Evolutionary conservation across 1,140 invertebrate species (phyloP), one percentile per base, ranked within the genome.

Genomic region (Hylaeus volcanicus): DNA sequence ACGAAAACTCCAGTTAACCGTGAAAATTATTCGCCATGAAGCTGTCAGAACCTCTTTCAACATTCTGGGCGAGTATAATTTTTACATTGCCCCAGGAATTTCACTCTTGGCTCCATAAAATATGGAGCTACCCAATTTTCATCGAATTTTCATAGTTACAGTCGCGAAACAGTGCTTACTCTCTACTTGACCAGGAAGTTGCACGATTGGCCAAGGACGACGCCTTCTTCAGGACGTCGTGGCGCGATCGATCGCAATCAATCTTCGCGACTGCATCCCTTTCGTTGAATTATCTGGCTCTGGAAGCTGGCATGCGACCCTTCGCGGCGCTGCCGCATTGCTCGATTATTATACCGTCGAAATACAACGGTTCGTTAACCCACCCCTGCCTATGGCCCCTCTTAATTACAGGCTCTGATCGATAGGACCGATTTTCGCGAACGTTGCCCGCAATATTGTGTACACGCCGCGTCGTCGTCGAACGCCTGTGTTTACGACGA

Each of bases 271-370:
- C 60, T 82, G 80, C 61, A 75, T 86, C 75, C 64, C 70, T 68
- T 76, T 51, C 78, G 63, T 60, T 68, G 70, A n/a, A 78, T 84
- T 84, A 82, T 84, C 85, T 84, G 69, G 39, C 55, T 45, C n/a
- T 56, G 75, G 53, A 39, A 69, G 80, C 73, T 56, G 68, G 72
- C 68, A 48, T 61, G 72, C 71, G 41, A 56, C 75, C 61, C 71
- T 75, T 66, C 80, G 39, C 63, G 58, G 41, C 56, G 2, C n/a
- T 58, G 58, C 63, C 60, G 61, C 80, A 86, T 64, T 76, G 85
- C 80, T 86, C 85, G 85, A 80, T 86, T 86, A 86, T 86, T 86
- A 83, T 64, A 77, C 68, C 84, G 79, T 86, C 75, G 84, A 74
- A 86, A 86, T 76, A 85, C 75, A 55, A 55, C 76, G 84, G 79